Evolutionary conservation across 2,113 vertebrate species (phyloP).

Genomic region (Chamaetylas fuelleborni): DNA sequence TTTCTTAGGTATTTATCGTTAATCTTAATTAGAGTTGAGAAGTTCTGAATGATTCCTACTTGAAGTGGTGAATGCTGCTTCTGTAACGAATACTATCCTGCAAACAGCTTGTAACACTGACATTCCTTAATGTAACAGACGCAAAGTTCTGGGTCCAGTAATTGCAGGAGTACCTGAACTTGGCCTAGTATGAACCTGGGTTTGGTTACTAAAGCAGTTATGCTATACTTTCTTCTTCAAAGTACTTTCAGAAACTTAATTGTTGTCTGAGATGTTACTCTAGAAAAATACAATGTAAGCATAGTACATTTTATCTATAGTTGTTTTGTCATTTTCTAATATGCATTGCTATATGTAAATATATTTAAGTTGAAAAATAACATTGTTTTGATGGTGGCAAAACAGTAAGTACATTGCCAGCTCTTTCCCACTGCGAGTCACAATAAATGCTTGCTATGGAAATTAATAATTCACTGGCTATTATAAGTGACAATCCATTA

Average conservation of each 20-base stretch:
- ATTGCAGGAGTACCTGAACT: not conserved
- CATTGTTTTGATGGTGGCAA: not conserved
- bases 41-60: not conserved
- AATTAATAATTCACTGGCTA: constrained; percentile 27
- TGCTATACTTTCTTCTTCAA: not conserved
- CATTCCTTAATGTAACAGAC: not conserved
- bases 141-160: not conserved
- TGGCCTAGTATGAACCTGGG: not conserved
- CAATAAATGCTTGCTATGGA: constrained; percentile 8
- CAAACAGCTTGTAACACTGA: not conserved
- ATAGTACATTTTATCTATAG: constrained; percentile 3
- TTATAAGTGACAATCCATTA: constrained; percentile 35
- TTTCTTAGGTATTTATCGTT: not conserved
- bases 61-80: not conserved
- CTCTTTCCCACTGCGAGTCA: not conserved
- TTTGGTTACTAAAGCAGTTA: not conserved
- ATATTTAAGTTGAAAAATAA: not conserved
- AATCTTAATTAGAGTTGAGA: not conserved
- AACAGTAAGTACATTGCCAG: not conserved
- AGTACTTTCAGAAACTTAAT: not conserved
- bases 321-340: not conserved
- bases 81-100: not conserved
- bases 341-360: not conserved
- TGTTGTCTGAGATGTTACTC: not conserved
- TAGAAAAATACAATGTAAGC: constrained; percentile 29